phyloP scores from a whole-genome alignment of 2,797 vertebrate genomes.

The Hapalemur alaotrensis region DNA sequence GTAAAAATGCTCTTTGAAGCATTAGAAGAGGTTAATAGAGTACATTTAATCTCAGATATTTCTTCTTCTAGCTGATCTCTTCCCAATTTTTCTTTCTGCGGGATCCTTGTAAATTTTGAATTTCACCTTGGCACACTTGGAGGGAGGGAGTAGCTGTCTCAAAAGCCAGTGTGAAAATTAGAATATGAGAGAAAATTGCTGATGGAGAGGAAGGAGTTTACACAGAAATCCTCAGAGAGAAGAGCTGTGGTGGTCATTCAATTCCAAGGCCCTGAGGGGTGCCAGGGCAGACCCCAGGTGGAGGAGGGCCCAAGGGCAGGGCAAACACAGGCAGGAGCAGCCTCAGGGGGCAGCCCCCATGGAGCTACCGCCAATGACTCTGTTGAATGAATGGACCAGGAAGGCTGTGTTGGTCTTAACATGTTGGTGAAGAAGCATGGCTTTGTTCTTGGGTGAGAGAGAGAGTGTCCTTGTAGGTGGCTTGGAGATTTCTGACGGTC shows the following conservation, averaged over 20 bases:
- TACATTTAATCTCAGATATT: background rate
- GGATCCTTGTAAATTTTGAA: background rate
- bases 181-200: background rate
- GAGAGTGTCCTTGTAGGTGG: background rate
- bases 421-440: background rate
- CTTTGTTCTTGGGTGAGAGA: background rate
- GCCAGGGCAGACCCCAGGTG: too few relatives aligned
- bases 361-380: background rate
- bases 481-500: background rate
- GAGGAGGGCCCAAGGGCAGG: background rate
- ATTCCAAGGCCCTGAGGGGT: too few relatives aligned
- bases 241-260: rapidly evolving
- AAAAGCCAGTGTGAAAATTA: background rate
- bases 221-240: background rate
- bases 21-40: background rate
- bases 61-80: background rate
- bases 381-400: too few relatives aligned
- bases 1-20: background rate
- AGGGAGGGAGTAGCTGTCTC: background rate
- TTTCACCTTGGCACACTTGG: background rate
- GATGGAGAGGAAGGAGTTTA: background rate
- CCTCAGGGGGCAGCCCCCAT: rapidly evolving
- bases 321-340: background rate
- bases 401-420: background rate
- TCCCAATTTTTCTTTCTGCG: background rate